Percentiles rank a stretch among this genome's conserved stretches.
Evolutionary conservation across 2,888 invertebrate genomes (phyloP).

Genomic region (Heliconius ismenius): DNA sequence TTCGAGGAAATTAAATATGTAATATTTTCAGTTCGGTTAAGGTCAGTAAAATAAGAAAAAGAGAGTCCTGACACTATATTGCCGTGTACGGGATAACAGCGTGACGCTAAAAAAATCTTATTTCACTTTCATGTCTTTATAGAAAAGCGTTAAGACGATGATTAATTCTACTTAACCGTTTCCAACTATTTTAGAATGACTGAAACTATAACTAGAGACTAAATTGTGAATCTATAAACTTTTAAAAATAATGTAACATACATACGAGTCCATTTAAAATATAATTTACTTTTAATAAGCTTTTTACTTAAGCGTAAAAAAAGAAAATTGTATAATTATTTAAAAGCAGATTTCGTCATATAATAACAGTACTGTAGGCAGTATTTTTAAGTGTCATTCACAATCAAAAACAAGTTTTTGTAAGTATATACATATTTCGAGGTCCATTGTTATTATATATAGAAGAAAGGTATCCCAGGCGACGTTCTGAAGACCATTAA

Average conservation of each 20-base stretch:
- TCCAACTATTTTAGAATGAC: background rate
- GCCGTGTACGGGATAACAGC: no score
- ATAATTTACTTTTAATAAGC: background rate
- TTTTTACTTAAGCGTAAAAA: background rate
- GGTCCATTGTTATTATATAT: constrained; percentile 65
- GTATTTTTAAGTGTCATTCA: constrained; percentile 38
- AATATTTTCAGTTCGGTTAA: no score
- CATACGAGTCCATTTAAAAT: background rate
- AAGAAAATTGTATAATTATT: constrained; percentile 16
- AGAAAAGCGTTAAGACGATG: no score
- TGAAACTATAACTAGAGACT: background rate
- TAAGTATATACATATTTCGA: constrained; percentile 54
- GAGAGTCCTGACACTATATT: no score
- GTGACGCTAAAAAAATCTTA: no score
- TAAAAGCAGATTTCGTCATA: constrained; percentile 5
- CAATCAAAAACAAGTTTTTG: constrained; percentile 52
- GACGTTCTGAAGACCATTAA: constrained; percentile 70
- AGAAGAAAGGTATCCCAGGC: constrained; percentile 67
- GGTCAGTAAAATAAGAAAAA: no score
- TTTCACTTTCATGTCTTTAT: no score
- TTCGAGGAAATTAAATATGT: no score
- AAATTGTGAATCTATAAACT: background rate
- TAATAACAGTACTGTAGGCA: constrained; percentile 14
- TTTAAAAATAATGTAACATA: background rate
- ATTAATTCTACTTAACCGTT: background rate